Evolutionary conservation across 1,140 invertebrate genomes (phyloP).

Genomic region (Platyura marginata): DNA sequence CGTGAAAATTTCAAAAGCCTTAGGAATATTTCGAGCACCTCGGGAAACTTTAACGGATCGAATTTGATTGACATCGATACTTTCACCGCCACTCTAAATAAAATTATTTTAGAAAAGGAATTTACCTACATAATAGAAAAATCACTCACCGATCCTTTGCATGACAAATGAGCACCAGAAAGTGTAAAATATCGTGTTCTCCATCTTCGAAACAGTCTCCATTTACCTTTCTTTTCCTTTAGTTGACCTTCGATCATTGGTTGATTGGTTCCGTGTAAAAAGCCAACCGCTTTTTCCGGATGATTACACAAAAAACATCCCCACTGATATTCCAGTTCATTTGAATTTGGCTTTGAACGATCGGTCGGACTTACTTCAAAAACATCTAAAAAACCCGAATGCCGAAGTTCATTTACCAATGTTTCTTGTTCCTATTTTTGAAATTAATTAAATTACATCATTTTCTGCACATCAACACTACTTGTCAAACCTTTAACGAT

Average conservation of each 20-base stretch:
- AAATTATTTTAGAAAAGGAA: not conserved
- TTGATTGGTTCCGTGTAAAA: constrained; percentile 49
- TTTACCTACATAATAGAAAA: not conserved
- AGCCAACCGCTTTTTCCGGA: constrained; percentile 67
- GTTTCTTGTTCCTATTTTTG: constrained; percentile 57
- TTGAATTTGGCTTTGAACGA: constrained; percentile 22
- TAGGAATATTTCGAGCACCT: constrained; percentile 73
- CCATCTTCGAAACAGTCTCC: constrained; percentile 80
- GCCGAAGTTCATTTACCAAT: constrained; percentile 67
- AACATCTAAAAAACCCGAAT: constrained; percentile 77
- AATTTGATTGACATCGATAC: constrained; percentile 79
- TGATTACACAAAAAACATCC: constrained; percentile 50
- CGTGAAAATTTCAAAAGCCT: constrained; percentile 92
- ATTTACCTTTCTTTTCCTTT: constrained; percentile 88
- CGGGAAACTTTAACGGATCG: constrained; percentile 76
- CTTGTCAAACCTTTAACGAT: constrained; percentile 43
- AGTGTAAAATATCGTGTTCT: constrained; percentile 84
- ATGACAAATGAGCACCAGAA: constrained; percentile 75
- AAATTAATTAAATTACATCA: not conserved
- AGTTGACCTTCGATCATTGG: constrained; percentile 78
- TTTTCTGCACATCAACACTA: not conserved
- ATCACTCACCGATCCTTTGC: constrained; percentile 59
- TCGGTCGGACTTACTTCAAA: constrained; percentile 50
- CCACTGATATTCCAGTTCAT: constrained; percentile 25
- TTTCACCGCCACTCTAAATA: constrained; percentile 44